phyloP scores from a whole-genome alignment of 2,113 vertebrate genomes.

The Silurus asotus region DNA sequence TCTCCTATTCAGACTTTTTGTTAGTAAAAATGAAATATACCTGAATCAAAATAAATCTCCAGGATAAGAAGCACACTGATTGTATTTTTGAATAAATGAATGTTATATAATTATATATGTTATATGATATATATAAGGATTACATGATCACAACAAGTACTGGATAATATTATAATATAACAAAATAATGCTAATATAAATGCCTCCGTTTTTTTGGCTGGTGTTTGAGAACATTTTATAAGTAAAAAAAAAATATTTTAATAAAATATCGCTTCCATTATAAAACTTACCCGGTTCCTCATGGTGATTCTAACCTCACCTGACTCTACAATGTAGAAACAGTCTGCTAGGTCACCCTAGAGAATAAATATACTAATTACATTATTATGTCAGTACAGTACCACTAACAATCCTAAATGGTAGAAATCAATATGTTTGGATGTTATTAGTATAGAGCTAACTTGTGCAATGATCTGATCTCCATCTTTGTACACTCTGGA shows the following conservation, averaged over 20 bases:
- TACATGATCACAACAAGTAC: not conserved
- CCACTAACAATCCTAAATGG: not conserved
- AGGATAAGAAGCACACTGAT: not conserved
- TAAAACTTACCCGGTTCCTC: slow-evolving; percentile 85
- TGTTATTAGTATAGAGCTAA: slow-evolving; percentile 59
- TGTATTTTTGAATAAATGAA: not conserved
- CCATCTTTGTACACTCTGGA: slow-evolving; percentile 87
- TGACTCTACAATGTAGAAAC: slow-evolving; percentile 97
- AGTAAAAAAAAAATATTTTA: not conserved
- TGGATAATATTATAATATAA: not conserved
- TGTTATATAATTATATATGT: no score
- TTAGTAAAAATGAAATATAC: not conserved
- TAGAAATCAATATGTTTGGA: not conserved
- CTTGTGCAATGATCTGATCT: slow-evolving; percentile 98
- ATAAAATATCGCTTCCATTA: not conserved
- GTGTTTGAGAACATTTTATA: not conserved
- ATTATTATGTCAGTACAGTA: not conserved
- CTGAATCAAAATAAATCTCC: not conserved
- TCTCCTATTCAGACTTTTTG: not conserved
- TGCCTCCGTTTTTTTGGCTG: not conserved
- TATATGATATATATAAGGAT: no score
- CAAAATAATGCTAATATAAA: no score
- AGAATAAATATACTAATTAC: slow-evolving; percentile 33
- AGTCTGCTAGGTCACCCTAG: slow-evolving; percentile 93
- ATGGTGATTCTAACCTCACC: slow-evolving; percentile 98